Evolutionary conservation across 1,140 invertebrate species (phyloP).

Genomic region (Zaprionus tsacasi): DNA sequence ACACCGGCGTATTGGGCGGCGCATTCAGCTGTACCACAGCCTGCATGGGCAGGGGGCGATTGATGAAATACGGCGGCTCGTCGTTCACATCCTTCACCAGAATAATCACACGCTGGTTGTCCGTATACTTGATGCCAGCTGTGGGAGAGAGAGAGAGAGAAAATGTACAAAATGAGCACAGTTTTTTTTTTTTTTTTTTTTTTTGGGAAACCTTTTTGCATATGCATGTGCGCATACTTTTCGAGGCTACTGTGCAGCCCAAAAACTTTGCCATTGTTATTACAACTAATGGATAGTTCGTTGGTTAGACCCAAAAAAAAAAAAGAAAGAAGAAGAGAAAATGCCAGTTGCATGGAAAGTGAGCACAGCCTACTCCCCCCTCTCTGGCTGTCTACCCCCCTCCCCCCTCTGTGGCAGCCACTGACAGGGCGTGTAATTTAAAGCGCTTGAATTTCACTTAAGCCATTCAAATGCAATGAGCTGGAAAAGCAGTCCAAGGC

Average conservation of each 20-base stretch:
- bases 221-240: conserved; percentile 39
- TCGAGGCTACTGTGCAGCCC: conserved; percentile 14
- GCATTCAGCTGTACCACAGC: conserved; percentile 97
- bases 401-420: background rate
- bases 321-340: background rate
- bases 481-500: conserved; percentile 67
- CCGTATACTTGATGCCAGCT: conserved; percentile 88
- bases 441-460: conserved; percentile 68
- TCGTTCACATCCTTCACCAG: conserved; percentile 98
- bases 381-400: background rate
- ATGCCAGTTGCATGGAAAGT: conserved; percentile 3
- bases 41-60: conserved; percentile 97
- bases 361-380: background rate
- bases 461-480: conserved; percentile 81
- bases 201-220: conserved; percentile 24
- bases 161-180: conserved; percentile 11
- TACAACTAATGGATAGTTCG: conserved; percentile 66
- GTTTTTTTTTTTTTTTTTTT: conserved; percentile 27
- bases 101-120: conserved; percentile 97
- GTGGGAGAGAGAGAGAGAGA: conserved; percentile 17
- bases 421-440: conserved; percentile 58
- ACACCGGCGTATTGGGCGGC: conserved; percentile 97
- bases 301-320: conserved; percentile 27
- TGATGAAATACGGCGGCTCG: conserved; percentile 98
- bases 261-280: conserved; percentile 69